Base-by-base conservation (phyloP, 1,140 invertebrate genomes). In the Gonioctena quinquepunctata region DNA sequence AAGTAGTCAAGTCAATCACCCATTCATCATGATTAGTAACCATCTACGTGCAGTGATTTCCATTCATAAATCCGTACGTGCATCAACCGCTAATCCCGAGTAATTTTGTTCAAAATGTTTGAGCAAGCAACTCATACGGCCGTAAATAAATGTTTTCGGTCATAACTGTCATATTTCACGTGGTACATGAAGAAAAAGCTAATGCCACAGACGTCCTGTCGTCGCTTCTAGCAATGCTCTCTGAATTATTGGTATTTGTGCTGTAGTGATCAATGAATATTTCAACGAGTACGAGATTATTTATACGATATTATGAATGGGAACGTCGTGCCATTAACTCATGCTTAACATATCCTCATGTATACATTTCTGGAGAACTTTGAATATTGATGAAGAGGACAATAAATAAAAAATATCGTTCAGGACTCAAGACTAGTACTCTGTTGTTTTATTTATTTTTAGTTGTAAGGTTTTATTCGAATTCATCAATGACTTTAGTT, bases 151-250 rank as follows among this genome's bases (percentile, higher is more conserved):
- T 22, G 19, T 57, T 21, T 25, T 57, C 54, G 25, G 54, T 22
- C 16, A 57, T 57, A 57, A 57, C 54, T 57, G 54, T 57, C 54
- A 57, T 57, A 57, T 25, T 57, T 22, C 22, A 57, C 54, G 22
- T 13, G 21, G 54, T 57, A 57, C 54, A 13, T 57, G 54, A 57
- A 57, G 54, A 57, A 21, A 57, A 25, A 21, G 54, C 13, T 22
- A 57, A 57, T 21, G 54, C 13, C 21, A 8, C 54, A 57, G 54
- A 57, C 54, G 54, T 57, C 54, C 54, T 57, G 54, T 57, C 54
- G 6, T 57, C 54, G 25, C 54, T 57, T 25, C 54, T n/a, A 42
- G 8, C 33, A 42, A n/a, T n/a, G 13, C 11, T 42, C 33, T 42
- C 33, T 42, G 33, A 42, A 8, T 42, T 42, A 42, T 42, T 42